Conservation (phyloP, 2,113 vertebrate species). For the Eira barbara region DNA sequence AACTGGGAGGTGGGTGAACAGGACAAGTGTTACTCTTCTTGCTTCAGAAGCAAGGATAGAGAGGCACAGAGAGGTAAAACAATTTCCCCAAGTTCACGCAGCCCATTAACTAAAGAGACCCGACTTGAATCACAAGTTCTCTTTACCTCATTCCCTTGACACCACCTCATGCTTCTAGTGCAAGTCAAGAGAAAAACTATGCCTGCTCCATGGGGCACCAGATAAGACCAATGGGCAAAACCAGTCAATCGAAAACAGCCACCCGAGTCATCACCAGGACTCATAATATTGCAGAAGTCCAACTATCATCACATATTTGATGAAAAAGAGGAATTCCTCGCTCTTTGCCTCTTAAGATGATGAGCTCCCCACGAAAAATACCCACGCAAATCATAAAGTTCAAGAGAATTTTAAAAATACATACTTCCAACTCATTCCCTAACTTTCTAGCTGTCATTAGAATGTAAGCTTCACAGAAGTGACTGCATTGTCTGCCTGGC, state of each 20-base stretch:
- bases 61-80: neutral
- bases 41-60: neutral
- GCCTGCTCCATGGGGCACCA: neutral
- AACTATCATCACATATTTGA: neutral
- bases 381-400: neutral
- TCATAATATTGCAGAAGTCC: neutral
- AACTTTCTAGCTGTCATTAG: neutral
- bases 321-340: neutral
- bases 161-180: neutral
- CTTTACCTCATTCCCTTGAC: neutral
- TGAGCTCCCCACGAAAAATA: neutral
- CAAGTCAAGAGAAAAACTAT: neutral
- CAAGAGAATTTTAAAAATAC: neutral
- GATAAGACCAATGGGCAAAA: neutral
- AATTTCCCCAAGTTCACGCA: constrained; percentile 30
- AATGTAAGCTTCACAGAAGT: neutral
- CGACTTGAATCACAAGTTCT: neutral
- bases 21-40: neutral
- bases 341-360: neutral
- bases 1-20: neutral
- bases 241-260: neutral
- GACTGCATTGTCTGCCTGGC: accelerated
- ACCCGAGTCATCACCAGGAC: neutral
- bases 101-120: neutral
- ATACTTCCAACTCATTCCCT: neutral